Percentiles rank a stretch among this genome's conserved stretches.
Conservation (phyloP, 2,888 invertebrate genomes). For the Drosophila barbarae region DNA sequence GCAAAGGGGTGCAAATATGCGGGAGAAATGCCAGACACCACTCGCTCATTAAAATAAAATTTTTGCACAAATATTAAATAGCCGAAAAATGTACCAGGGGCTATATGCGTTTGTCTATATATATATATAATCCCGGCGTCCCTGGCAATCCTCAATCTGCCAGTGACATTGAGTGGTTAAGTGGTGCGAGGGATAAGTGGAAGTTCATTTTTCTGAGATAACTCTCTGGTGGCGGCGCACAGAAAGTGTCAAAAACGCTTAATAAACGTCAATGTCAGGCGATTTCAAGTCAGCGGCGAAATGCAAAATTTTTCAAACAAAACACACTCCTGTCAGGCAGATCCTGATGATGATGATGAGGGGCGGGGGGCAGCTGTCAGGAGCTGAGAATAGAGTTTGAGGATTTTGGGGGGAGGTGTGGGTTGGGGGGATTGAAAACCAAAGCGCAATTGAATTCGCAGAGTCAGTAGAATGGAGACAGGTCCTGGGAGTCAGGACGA, state of each 20-base stretch:
- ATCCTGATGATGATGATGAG: conserved; percentile 1
- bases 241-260: conserved; percentile 71
- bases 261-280: conserved; percentile 74
- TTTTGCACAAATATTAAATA: conserved; percentile 69
- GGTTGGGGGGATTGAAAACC: conserved; percentile 46
- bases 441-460: conserved; percentile 71
- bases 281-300: conserved; percentile 60
- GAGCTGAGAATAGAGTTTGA: conserved; percentile 21
- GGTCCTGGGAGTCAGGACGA: conserved; percentile 5
- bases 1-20: conserved; percentile 32
- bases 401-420: background rate
- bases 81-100: conserved; percentile 57
- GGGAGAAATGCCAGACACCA: conserved; percentile 30
- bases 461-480: conserved; percentile 20
- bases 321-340: conserved; percentile 51
- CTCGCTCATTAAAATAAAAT: conserved; percentile 67
- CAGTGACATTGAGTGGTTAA: conserved; percentile 70
- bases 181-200: conserved; percentile 40
- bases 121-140: conserved; percentile 37
- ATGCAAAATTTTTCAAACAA: conserved; percentile 59
- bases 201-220: conserved; percentile 54
- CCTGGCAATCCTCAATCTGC: conserved; percentile 57
- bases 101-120: background rate
- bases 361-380: conserved; percentile 11
- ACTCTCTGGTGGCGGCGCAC: conserved; percentile 53